Conservation (phyloP, 1,140 invertebrate genomes). For the Bombus waltoni region DNA sequence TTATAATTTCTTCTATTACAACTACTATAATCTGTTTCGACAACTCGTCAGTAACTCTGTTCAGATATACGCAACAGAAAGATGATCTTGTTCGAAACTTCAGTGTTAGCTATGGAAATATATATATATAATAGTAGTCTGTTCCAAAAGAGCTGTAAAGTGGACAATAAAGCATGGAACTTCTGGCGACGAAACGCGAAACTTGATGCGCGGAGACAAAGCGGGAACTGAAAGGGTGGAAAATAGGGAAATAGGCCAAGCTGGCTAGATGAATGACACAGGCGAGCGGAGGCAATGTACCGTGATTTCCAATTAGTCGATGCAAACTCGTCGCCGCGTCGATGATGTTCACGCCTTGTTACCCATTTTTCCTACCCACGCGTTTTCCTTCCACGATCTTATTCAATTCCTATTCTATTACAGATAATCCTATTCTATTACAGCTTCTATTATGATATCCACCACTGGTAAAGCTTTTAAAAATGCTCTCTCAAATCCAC, state of each 20-base stretch:
- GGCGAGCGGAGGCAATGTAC: slow-evolving; percentile 63
- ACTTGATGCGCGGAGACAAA: slow-evolving; percentile 17
- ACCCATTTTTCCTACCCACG: slow-evolving; percentile 6
- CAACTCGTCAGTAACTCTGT: not conserved
- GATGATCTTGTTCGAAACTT: not conserved
- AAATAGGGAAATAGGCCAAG: slow-evolving; percentile 74
- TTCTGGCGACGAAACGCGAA: not conserved
- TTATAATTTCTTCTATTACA: too few species aligned
- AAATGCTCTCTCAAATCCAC: too few species aligned
- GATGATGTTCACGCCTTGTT: slow-evolving; percentile 27
- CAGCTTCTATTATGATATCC: too few species aligned
- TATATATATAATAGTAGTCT: too few species aligned
- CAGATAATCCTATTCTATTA: not conserved
- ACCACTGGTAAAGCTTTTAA: too few species aligned
- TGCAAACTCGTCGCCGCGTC: slow-evolving; percentile 40
- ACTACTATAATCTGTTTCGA: not conserved
- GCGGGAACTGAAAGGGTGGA: slow-evolving; percentile 59
- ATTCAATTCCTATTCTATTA: not conserved
- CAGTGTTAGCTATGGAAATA: not conserved
- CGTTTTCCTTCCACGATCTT: not conserved
- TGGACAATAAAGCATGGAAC: not conserved
- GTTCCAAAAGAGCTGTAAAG: not conserved
- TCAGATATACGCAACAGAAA: not conserved
- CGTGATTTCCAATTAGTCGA: slow-evolving; percentile 69
- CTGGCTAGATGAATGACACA: slow-evolving; percentile 58